These are phyloP conservation scores for Ashinkailepas kermadecensis DNA, from an alignment of 2,888 invertebrate genomes.

Conservation along the genomic window DNA sequence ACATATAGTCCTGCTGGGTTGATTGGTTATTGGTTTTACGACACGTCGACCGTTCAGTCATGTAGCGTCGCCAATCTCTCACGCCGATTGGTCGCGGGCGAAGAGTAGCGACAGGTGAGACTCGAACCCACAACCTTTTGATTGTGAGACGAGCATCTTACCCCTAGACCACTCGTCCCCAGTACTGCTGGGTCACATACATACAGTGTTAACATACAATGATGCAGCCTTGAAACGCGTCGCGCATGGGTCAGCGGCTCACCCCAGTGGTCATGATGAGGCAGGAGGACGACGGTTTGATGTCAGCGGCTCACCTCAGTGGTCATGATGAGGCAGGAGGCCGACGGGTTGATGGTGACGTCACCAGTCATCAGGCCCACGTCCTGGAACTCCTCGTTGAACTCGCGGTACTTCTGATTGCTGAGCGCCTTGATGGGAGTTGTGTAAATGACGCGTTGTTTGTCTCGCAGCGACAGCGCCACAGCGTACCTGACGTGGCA, in stretches of 20 bases:
- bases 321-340: conserved; percentile 98
- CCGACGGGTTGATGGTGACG: conserved; percentile 97
- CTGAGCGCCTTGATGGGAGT: conserved; percentile 98
- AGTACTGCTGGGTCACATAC: too few species aligned
- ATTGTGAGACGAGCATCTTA: too few species aligned
- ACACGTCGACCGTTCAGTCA: too few species aligned
- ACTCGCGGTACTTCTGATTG: conserved; percentile 98
- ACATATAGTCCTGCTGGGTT: too few species aligned
- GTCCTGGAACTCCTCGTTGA: conserved; percentile 93
- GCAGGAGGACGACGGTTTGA: conserved; percentile 95
- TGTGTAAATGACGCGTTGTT: conserved; percentile 97
- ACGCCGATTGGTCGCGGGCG: too few species aligned
- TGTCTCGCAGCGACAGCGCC: conserved; percentile 82
- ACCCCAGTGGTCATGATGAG: conserved; percentile 99
- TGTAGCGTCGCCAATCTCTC: too few species aligned
- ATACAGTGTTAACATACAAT: too few species aligned
- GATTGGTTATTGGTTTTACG: too few species aligned
- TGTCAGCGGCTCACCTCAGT: conserved; percentile 62
- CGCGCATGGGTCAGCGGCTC: background rate
- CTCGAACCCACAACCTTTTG: too few species aligned
- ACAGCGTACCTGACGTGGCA: conserved; percentile 64
- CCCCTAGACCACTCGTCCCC: too few species aligned
- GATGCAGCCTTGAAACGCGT: too few species aligned
- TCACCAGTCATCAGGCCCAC: conserved; percentile 98
- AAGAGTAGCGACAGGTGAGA: too few species aligned